Base-by-base conservation (phyloP, 2,113 vertebrate genomes). In the Lophura nycthemera region DNA sequence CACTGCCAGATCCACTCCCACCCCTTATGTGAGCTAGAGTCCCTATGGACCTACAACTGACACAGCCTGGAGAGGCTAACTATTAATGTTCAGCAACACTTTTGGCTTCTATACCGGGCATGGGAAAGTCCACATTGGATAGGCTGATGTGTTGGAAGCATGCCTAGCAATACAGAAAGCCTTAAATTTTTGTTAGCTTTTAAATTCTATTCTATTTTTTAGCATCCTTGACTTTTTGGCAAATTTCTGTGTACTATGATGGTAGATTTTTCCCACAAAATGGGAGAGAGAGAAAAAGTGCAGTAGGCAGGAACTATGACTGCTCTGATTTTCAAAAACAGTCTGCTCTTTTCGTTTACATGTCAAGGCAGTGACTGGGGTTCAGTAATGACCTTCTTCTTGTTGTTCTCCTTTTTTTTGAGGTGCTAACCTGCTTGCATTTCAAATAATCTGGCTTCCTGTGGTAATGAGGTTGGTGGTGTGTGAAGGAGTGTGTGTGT, bases 131-230 rank as follows among this genome's bases (percentile, higher is more conserved):
- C 80, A 80, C 27, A 1, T 72, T 78, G 81, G 81, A 89, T 90
- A 60, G 69, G 48, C 42, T n/a, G 86, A 90, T 86, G 45, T 78
- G 56, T 61, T 96, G 92, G 95, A 96, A 92, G 38, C 32, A 10
- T 95, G 93, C 96, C 92, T 93, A 96, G 65, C 86, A 94, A 95
- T 84, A 94, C 95, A 95, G 38, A 95, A 93, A 90, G 52, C 19
- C 85, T 91, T 75, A 60, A 43, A n/a, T 71, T 88, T 91, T 61
- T 63, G 18, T 80, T 77, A 59, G 48, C 19, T 73, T 88, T 87
- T 80, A 71, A 82, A 60, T 74, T 93, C 69, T 86, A 47, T 71
- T 93, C 71, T 24, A 54, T 71, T 94, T 93, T 95, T 74, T 52
- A 74, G 32, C 65, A 71, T 77, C 81, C 83, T 88, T 74, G 50